These are phyloP conservation scores for Ferdinandea cuprea DNA, from an alignment of 2,888 invertebrate species.

Conservation along the genomic window DNA sequence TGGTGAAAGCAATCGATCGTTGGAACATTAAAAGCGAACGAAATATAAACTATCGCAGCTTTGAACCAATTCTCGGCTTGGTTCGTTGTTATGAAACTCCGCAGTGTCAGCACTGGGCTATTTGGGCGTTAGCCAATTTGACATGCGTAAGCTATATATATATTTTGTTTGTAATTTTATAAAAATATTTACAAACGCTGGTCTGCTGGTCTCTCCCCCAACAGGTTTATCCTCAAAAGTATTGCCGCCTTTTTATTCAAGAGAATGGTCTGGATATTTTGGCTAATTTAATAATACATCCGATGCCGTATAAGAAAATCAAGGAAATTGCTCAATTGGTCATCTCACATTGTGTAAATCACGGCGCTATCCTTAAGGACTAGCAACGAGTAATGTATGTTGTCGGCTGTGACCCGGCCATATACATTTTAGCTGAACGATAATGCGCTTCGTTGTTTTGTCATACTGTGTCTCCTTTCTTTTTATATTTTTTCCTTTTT, in stretches of 20 bases:
- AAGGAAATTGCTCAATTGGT: conserved; percentile 88
- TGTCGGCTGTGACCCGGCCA: conserved; percentile 28
- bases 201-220: too few species aligned
- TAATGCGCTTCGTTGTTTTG: conserved; percentile 41
- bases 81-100: conserved; percentile 93
- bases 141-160: conserved; percentile 88
- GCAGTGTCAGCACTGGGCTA: conserved; percentile 97
- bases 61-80: conserved; percentile 95
- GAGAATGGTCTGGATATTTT: conserved; percentile 93
- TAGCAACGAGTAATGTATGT: conserved; percentile 72
- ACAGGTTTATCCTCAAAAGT: conserved; percentile 91
- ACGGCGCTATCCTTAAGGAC: conserved; percentile 80
- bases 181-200: too few species aligned
- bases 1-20: conserved; percentile 92
- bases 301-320: conserved; percentile 86
- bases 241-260: conserved; percentile 92
- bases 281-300: conserved; percentile 86
- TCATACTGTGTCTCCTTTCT: conserved; percentile 27
- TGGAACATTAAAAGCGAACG: conserved; percentile 95
- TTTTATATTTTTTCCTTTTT: conserved; percentile 14
- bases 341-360: conserved; percentile 86
- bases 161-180: too few species aligned
- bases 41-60: conserved; percentile 98
- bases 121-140: conserved; percentile 98
- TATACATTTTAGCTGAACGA: conserved; percentile 33